Base-by-base conservation (phyloP, 1,140 invertebrate species). In the Cepaea nemoralis region DNA sequence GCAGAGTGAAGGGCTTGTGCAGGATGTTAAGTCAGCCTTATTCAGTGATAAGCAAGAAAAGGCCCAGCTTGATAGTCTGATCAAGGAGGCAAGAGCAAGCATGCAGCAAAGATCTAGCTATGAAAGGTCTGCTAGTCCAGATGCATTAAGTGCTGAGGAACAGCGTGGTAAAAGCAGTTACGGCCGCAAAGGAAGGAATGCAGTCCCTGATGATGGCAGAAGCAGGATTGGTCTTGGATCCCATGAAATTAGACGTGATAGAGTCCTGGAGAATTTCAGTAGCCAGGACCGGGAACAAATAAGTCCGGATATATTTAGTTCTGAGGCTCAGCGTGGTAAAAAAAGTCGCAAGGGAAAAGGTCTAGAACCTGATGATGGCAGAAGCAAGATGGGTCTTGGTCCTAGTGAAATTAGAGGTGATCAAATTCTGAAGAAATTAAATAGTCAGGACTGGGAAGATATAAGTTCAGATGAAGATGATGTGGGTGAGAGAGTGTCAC, bases 1-100 rank as follows among this genome's bases (percentile, higher is more conserved):
- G 67, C 48, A 69, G 84, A 84, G 37, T 70, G 89, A 70, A 82
- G 73, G 37, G 74, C 82, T 75, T 0, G 67, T 73, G 71, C 86
- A 86, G 66, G 40, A 66, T 33, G n/a, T 69, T 14, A 79, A 35
- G 33, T 59, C 31, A 8, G 37, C 59, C 1, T n/a, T 79, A 5
- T 37, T 37, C 24, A 39, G 39, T 45, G 27, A 45, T 1, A 42
- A 42, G 0, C 24, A 69, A 14, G 59, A 69, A 35, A 1, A 55
- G n/a, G 33, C 66, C 16, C 50, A 48, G 33, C 48, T 73, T 50
- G 69, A 80, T 24, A 37, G 16, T 39, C 37, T 80, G 8, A 33
- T 80, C 22, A 80, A 39, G 35, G 67, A 73, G 45, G 78, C 67
- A 31, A 71, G 78, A 39, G 69, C 69, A 1, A 59, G 45, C 22